Conservation (phyloP, 2,113 vertebrate genomes). For the Pollimyrus isidori region DNA sequence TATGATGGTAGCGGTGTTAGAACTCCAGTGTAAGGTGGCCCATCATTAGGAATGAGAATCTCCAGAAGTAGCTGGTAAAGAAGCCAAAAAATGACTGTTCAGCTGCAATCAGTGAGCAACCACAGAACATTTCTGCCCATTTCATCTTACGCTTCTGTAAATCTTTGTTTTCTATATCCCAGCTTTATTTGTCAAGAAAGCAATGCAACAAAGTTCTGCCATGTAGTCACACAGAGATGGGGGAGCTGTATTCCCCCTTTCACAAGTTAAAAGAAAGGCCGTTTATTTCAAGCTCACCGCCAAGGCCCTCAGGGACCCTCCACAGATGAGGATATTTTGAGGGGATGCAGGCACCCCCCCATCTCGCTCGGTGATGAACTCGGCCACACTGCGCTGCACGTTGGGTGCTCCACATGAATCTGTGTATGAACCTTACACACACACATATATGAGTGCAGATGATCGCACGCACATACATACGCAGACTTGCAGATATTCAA, state of each 20-base stretch:
- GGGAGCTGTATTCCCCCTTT: background rate
- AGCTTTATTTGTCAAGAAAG: background rate
- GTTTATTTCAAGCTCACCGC: constrained; percentile 37
- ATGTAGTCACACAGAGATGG: background rate
- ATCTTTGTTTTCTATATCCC: background rate
- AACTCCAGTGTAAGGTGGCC: constrained; percentile 38
- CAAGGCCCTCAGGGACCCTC: constrained; percentile 42
- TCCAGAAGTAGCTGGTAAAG: background rate
- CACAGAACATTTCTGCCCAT: background rate
- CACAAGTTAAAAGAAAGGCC: no score
- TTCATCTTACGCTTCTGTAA: background rate
- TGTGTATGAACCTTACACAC: constrained; percentile 49
- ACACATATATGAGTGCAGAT: background rate
- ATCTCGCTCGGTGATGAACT: constrained; percentile 51
- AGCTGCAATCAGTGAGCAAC: background rate
- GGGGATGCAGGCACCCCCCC: constrained; percentile 36
- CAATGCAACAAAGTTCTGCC: background rate
- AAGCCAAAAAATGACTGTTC: background rate
- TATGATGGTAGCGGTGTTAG: constrained; percentile 48
- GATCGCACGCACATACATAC: background rate
- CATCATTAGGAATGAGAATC: background rate
- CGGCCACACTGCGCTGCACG: constrained; percentile 40
- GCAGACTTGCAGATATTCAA: background rate
- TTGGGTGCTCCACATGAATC: constrained; percentile 30
- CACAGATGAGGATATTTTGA: constrained; percentile 44